A percentile compares a stretch with the other conserved stretches of the same genome.
Conservation (phyloP, 1,140 invertebrate species). For the Achroia grisella region DNA sequence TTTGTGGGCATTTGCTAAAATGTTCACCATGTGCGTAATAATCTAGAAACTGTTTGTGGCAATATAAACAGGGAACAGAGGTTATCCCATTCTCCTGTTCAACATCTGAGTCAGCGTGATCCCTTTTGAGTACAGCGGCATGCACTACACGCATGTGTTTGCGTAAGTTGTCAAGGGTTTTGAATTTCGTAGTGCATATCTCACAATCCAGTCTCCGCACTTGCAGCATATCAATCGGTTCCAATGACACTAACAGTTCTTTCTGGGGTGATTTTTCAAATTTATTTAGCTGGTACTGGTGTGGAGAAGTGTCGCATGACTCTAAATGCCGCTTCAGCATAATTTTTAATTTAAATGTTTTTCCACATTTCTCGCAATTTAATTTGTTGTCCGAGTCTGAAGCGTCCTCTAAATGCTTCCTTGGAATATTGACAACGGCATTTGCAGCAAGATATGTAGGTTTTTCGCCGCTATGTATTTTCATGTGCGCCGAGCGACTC, state of each 20-base stretch:
- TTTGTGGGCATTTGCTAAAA: conserved; percentile 36
- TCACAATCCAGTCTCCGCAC: conserved; percentile 27
- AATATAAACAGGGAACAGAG: conserved; percentile 47
- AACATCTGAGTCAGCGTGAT: conserved; percentile 9
- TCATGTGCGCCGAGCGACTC: conserved; percentile 32
- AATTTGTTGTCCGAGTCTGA: conserved; percentile 42
- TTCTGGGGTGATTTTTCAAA: conserved; percentile 14
- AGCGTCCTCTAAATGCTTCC: conserved; percentile 21
- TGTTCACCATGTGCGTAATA: conserved; percentile 41
- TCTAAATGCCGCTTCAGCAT: conserved; percentile 47
- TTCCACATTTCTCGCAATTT: conserved; percentile 55
- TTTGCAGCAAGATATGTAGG: conserved; percentile 1
- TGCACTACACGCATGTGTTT: conserved; percentile 55
- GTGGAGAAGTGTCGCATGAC: conserved; percentile 17
- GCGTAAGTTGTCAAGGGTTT: conserved; percentile 40
- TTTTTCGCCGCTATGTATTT: conserved; percentile 24
- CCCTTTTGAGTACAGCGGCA: conserved; percentile 38
- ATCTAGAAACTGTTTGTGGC: conserved; percentile 36
- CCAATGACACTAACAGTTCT: conserved; percentile 40
- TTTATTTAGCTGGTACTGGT: conserved; percentile 7
- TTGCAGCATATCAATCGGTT: conserved; percentile 36
- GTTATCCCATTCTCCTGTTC: conserved; percentile 6
- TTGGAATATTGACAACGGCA: conserved; percentile 18
- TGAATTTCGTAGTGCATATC: conserved; percentile 44
- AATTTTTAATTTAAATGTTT: conserved; percentile 63